These are phyloP conservation scores for Parotia lawesii DNA, from an alignment of 2,113 vertebrate species.

Conservation along the genomic window DNA sequence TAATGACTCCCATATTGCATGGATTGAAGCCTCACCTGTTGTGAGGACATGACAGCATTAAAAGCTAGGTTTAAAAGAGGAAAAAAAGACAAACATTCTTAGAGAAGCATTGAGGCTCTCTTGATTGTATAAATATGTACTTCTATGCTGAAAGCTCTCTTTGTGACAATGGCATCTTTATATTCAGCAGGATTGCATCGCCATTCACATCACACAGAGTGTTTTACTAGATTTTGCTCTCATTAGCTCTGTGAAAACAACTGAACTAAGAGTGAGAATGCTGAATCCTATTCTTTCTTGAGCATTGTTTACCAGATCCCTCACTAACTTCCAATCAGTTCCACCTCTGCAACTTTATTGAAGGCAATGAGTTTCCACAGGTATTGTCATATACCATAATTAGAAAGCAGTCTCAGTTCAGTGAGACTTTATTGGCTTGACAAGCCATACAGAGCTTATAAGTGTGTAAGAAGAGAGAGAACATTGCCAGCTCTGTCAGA, in stretches of 20 bases:
- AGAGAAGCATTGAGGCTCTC: neutral
- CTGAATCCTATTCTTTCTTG: slow-evolving; percentile 31
- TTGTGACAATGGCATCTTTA: neutral
- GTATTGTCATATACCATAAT: slow-evolving; percentile 37
- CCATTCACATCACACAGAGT: slow-evolving; percentile 1
- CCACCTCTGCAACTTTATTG: slow-evolving; percentile 49
- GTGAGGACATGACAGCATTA: neutral
- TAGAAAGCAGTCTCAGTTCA: slow-evolving; percentile 56
- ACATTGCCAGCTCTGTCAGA: neutral
- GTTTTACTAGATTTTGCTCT: slow-evolving; percentile 24
- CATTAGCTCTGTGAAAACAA: slow-evolving; percentile 2
- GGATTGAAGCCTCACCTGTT: neutral
- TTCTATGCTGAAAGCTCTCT: neutral
- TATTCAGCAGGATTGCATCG: neutral
- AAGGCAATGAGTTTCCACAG: slow-evolving; percentile 49
- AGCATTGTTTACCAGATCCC: slow-evolving; percentile 43
- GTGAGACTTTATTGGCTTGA: slow-evolving; percentile 47
- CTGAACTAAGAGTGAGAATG: neutral
- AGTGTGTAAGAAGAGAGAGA: slow-evolving; percentile 9
- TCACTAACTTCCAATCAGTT: slow-evolving; percentile 55
- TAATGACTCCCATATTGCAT: neutral
- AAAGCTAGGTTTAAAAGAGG: neutral
- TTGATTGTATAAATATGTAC: neutral
- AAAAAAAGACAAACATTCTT: neutral
- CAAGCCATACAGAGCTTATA: neutral